Base-by-base conservation (phyloP, 1,140 invertebrate genomes). In the Brachionus sp. region DNA sequence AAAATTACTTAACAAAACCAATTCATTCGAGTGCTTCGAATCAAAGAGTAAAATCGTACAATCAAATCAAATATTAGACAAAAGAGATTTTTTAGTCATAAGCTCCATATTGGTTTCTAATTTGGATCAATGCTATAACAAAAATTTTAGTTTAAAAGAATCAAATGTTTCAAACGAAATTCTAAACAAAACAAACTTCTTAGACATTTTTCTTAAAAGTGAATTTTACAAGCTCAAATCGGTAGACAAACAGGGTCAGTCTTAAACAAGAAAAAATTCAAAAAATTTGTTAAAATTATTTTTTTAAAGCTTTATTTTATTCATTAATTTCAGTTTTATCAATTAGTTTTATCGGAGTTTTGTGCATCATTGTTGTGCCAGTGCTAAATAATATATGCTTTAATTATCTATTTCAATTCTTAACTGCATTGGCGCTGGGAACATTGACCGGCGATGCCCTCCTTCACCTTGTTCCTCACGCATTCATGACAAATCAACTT, bases 401-500 rank as follows among this genome's bases (percentile, higher is more conserved):
- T 19, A 44, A 80, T 5, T 80, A 80, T 62, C 57, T 80, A 10
- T 62, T 66, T 66, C 84, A 84, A 50, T 84, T 84, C 16, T 33
- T 84, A 12, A 84, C 78, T 23, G 84, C 84, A 13, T 50, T 84
- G 25, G 82, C 84, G 13, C 29, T 84, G 5, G 83, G 84, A 1
- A 53, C 57, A 12, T 46, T 84, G 9, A 13, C 19, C 16, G 83
- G 84, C 3, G 84, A 84, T 73, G 84, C 84, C 16, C 46, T 84
- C 7, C 57, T 84, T 3, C 84, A 84, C 42, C 42, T 84, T 12
- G 77, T 84, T 19, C 84, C 84, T 35, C 84, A 84, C 53, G 83
- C 50, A 5, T 83, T 44, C 68, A 42, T 83, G 37, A 23, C 16
- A 5, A 77, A 57, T 37, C 29, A 57, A 37, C 5, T 13, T 16